Evolutionary conservation across 1,140 invertebrate species (phyloP).

Genomic region (Ridgeia piscesae): DNA sequence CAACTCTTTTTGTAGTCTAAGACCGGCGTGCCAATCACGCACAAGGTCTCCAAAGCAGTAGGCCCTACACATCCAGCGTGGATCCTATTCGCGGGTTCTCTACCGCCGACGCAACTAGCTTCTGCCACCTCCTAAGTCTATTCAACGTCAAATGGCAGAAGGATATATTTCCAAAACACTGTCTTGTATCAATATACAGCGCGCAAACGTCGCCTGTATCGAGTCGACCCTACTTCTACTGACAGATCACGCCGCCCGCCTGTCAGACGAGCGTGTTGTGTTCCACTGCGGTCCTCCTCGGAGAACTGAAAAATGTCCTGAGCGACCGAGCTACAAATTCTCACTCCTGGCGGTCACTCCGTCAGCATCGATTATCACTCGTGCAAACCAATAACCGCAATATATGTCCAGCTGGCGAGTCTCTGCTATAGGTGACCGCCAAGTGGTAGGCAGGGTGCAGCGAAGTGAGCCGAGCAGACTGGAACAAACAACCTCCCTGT

Average conservation of each 20-base stretch:
- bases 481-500: not conserved
- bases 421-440: not conserved
- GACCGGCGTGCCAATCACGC: not conserved
- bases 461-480: not conserved
- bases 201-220: not conserved
- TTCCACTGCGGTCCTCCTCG: no score
- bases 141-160: not conserved
- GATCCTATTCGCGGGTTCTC: not conserved
- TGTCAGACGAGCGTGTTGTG: not conserved
- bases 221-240: not conserved
- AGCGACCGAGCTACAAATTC: not conserved
- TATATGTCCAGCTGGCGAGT: not conserved
- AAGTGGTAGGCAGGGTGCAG: not conserved
- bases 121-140: not conserved
- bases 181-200: not conserved
- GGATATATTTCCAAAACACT: not conserved
- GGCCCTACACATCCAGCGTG: not conserved
- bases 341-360: not conserved
- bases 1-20: not conserved
- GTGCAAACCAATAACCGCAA: not conserved
- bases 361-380: not conserved
- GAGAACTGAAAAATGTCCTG: not conserved
- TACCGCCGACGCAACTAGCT: not conserved
- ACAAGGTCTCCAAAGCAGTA: not conserved
- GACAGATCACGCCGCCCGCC: not conserved